phyloP scores from a whole-genome alignment of 2,113 vertebrate species.

The Megaceryle torquata region DNA sequence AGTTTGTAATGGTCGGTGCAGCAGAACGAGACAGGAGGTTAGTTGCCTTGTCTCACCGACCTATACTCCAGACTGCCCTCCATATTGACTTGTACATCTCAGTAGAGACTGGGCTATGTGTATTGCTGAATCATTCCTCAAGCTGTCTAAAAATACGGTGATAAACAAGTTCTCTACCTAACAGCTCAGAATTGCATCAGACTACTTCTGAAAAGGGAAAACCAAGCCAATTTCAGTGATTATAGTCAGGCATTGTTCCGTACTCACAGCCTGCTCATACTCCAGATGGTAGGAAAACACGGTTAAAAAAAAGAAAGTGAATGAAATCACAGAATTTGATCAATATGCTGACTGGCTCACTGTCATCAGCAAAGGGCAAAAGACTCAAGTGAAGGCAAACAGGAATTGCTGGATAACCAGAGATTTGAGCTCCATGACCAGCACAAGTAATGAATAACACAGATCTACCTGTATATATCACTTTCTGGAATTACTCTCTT shows the following conservation, averaged over 20 bases:
- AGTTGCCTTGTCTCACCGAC: neutral
- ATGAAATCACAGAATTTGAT: neutral
- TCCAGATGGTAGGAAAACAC: neutral
- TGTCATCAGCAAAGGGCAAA: neutral
- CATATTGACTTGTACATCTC: neutral
- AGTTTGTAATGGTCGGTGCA: neutral
- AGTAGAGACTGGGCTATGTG: rapidly evolving
- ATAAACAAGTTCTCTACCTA: neutral
- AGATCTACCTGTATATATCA: neutral
- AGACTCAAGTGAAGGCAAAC: neutral
- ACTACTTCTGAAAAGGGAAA: neutral
- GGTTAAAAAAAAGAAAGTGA: neutral
- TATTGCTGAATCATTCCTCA: neutral
- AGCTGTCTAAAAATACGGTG: neutral
- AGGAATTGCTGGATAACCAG: neutral
- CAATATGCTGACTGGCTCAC: neutral
- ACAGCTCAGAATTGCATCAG: neutral
- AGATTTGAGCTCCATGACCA: neutral
- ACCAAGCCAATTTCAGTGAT: neutral
- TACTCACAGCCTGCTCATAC: neutral
- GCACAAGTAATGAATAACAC: neutral
- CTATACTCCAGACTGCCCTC: neutral
- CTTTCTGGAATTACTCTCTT: neutral
- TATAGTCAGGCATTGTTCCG: neutral
- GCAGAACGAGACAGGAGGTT: neutral